Evolutionary conservation across 2,797 vertebrate genomes (phyloP), one percentile per base, ranked within the genome.

Genomic region (Syncerus caffer): DNA sequence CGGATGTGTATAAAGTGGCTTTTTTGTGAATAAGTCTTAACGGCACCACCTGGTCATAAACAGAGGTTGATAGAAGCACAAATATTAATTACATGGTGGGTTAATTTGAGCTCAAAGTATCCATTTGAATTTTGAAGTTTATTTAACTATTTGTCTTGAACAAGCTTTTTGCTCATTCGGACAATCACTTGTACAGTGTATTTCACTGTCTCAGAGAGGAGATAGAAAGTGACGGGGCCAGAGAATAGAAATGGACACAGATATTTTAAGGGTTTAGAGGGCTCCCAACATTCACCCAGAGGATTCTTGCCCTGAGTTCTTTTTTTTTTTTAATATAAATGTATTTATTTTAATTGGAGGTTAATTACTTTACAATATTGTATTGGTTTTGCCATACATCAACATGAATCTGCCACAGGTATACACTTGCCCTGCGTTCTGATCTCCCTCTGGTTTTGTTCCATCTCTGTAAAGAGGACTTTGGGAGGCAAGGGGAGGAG

Each of bases 1-100:
- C 12, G 74, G 96, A 97, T 96, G 64, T 85, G 79, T 42, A 85
- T 97, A 89, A 97, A 98, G 90, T 83, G 78, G 86, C 57, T 71
- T 92, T 82, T 97, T 93, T 97, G 90, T 97, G 76, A 97, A 83
- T 85, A 96, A 93, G 60, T 11, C 47, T 95, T 67, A 71, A 38
- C 45, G 64, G 87, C 27, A 27, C 47, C 45, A 45, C 13, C 50
- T 16, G 42, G 55, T 53, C 93, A 80, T 94, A 93, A 95, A 95
- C 1, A 55, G 58, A 90, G 64, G 38, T 79, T 51, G 83, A 31
- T 34, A 74, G 90, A 67, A 58, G 53, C 38, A 34, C 23, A 67
- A 29, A 31, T 51, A 92, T 79, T 96, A 90, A 93, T 92, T 55
- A 74, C 7, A 7, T 1, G 38, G 25, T 27, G 34, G 79, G 38